Evolutionary conservation across 2,797 vertebrate genomes (phyloP), one percentile per base, ranked within the genome.

Genomic region (Lycodopsis pacificus): DNA sequence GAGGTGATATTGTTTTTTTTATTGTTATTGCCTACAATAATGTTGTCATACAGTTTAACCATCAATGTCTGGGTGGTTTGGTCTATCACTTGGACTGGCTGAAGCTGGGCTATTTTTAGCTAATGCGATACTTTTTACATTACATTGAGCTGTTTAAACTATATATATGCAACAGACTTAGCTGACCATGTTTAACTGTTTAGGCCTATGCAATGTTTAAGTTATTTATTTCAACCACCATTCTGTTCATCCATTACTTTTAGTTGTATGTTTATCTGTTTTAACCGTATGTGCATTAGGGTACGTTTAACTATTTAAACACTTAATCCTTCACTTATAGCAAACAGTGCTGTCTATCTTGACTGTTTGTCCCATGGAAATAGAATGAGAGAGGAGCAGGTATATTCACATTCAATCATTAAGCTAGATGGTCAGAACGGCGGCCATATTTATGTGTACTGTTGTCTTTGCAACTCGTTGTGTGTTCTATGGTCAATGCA

Each of bases 181-280:
- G 58, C 11, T 7, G 25, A 22, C 59, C 0, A 22, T 5, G 10
- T 62, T 62, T 1, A 62, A 62, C n/a, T 42, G 7, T 22, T 34
- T 14, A 61, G 5, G 5, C 20, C 1, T 19, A 4, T 25, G 5
- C 27, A 1, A 22, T 22, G 22, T 17, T 11, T 27, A 8, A 38
- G 0, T 61, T 62, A 62, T 25, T 62, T 42, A 25, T 15, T 15
- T 9, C n/a, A 22, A 15, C n/a, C 17, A 57, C 34, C 15, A 38
- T 22, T n/a, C 2, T 25, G 5, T 27, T 27, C 5, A 27, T 46
- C 15, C 10, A 19, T 46, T 40, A 54, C 36, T 27, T 19, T 30
- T 12, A 40, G 34, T 1, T 38, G 0, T 0, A 4, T 22, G 4
- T 32, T 32, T 3, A n/a, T 27, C 17, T 13, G 8, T 30, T 30